Evolutionary conservation across 2,888 invertebrate species (phyloP), one percentile per base, ranked within the genome.

Genomic region (Xylophagus ater): DNA sequence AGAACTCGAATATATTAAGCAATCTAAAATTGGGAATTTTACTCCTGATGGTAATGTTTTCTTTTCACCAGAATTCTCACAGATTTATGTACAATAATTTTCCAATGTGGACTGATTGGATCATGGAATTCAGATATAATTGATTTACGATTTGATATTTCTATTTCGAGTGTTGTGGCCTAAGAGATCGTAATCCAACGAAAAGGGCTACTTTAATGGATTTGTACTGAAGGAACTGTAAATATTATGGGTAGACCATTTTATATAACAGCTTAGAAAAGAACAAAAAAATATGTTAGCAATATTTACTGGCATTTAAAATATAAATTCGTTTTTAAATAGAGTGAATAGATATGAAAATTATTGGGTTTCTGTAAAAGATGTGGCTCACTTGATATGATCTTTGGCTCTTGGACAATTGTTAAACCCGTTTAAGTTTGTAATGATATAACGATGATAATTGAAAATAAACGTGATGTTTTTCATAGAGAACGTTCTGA

Each of bases 361-460:
- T 12, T 18, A 2, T 15, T 17, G 55, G 59, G 62, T 3, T 53
- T 55, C 4, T 62, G 64, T 38, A 59, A 59, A 13, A 57, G 40
- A 4, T 64, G 64, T 41, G 58, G 57, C n/a, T 56, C 55, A n/a
- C 48, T 56, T 20, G 63, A 63, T 19, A 59, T 56, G 9, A 57
- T 64, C 20, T 62, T 62, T 36, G 64, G 64, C 3, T 52, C 57
- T 7, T 64, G 64, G 64, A 58, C 54, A 4, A 56, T 62, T 44
- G 51, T 58, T 8, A 51, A 46, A 15, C 58, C 61, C 0, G 57
- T 62, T 1, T 56, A 54, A 9, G 57, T 59, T 29, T 64, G 62
- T 17, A 53, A 56, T 19, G 62, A 64, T 18, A 49, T 61, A 14
- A 52, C 53, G 3, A 50, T 58, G 33, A 49, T 60, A 2, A 51